A percentile compares a stretch with the other conserved stretches of the same genome.
Evolutionary conservation across 2,888 invertebrate species (phyloP).

Genomic region (Blastobasis lacticolella): DNA sequence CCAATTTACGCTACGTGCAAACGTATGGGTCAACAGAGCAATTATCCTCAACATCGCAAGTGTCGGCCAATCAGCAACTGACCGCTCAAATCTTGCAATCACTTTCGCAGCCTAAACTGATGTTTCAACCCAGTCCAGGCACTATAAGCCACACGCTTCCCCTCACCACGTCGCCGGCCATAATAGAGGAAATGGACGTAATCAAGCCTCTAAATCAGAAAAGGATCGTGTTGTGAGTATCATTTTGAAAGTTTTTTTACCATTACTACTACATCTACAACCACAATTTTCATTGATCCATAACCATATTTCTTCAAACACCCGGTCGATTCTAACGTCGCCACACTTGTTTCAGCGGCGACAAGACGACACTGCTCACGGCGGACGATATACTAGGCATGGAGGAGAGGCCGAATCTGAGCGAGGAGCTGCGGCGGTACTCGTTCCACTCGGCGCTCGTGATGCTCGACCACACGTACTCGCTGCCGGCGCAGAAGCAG

Average conservation of each 20-base stretch:
- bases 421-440: conserved; percentile 62
- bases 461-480: conserved; percentile 68
- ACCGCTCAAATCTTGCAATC: conserved; percentile 78
- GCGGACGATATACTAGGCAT: conserved; percentile 67
- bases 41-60: conserved; percentile 57
- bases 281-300: conserved; percentile 3
- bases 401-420: conserved; percentile 65
- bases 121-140: conserved; percentile 41
- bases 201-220: conserved; percentile 49
- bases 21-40: conserved; percentile 54
- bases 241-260: conserved; percentile 1
- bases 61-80: conserved; percentile 75
- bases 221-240: conserved; percentile 62
- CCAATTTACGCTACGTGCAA: conserved; percentile 60
- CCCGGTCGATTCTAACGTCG: too few relatives aligned
- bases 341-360: conserved; percentile 49
- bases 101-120: conserved; percentile 59
- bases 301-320: too few relatives aligned
- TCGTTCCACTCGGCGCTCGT: conserved; percentile 64
- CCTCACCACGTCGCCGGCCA: conserved; percentile 4
- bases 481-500: conserved; percentile 62
- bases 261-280: conserved; percentile 4
- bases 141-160: not conserved
- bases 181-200: conserved; percentile 37
- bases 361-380: conserved; percentile 61